Conservation (phyloP, 2,113 vertebrate genomes). For the Telmatochromis sp. region DNA sequence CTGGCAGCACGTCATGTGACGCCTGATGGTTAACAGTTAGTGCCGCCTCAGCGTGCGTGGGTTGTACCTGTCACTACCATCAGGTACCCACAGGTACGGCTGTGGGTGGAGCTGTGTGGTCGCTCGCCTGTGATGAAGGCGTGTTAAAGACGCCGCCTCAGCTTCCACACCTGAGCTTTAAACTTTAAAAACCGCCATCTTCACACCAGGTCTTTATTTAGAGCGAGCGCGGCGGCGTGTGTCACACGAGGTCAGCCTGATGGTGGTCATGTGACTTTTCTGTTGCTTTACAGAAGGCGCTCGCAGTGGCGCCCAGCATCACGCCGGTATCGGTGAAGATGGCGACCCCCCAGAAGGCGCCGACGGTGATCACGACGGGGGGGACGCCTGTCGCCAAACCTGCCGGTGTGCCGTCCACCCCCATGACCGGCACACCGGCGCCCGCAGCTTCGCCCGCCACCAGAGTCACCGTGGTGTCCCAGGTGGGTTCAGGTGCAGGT, state of each 20-base stretch:
- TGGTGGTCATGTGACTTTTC: neutral
- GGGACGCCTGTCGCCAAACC: slow-evolving; percentile 36
- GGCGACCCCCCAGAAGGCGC: slow-evolving; percentile 62
- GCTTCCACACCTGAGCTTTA: neutral
- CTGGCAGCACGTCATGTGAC: neutral
- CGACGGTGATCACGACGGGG: slow-evolving; percentile 47
- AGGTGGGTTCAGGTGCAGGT: slow-evolving; percentile 42
- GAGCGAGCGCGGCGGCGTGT: accelerated
- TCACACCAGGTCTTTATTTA: neutral
- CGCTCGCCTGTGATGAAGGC: neutral
- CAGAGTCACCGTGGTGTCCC: slow-evolving; percentile 70
- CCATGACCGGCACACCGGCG: neutral
- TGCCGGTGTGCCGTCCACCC: neutral
- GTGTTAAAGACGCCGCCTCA: neutral
- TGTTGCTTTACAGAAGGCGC: slow-evolving; percentile 45
- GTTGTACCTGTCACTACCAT: neutral
- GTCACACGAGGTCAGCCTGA: neutral
- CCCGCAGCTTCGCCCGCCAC: neutral
- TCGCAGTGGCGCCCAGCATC: slow-evolving; percentile 53
- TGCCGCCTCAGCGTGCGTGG: neutral
- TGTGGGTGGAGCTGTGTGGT: neutral
- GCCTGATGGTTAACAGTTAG: neutral
- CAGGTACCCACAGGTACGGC: neutral
- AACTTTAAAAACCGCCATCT: neutral
- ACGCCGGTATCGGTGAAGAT: slow-evolving; percentile 54